Base-by-base conservation (phyloP, 2,888 invertebrate genomes). In the Hirtodrosophila confusa region DNA sequence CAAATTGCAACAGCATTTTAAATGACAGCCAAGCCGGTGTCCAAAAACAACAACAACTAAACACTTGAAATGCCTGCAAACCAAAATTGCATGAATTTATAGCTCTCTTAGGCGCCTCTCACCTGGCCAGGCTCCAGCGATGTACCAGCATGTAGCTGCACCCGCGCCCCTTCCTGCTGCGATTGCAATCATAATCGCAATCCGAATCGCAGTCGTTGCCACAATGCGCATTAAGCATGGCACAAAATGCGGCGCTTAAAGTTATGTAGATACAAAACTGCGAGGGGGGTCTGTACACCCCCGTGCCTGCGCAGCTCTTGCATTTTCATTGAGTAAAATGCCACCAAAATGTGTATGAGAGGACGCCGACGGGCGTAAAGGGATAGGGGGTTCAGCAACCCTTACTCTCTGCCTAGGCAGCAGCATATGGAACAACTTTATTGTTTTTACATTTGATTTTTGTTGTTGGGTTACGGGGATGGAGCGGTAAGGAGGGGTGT, bases 251-350 rank as follows among this genome's bases (percentile, higher is more conserved):
- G 53, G 60, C 55, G 61, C 62, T 62, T 47, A 71, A 86, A 84
- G 63, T 78, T 86, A 66, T 86, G 68, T 70, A 69, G 84, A 83
- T 70, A 71, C 60, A 66, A 64, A 75, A 62, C 39, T 57, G 78
- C 60, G 11, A 9, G 17, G 5, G 7, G 9, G 9, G 7, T 8
- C 6, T 31, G n/a, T n/a, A n/a, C n/a, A n/a, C n/a, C n/a, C n/a
- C n/a, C n/a, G n/a, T n/a, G 17, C 35, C 40, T 31, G 39, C 23
- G 10, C 23, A 11, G 36, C 36, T 33, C 54, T 57, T 62, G 66
- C 58, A 69, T 69, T 88, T 85, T 85, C 88, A 85, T 85, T 85
- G 86, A 88, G 86, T 80, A 88, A 88, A 88, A 70, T 69, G 70
- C 82, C 70, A 71, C 60, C 47, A 51, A 69, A 72, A 64, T 17